phyloP scores from a whole-genome alignment of 2,113 vertebrate species.

The Mastomys natalensis region DNA sequence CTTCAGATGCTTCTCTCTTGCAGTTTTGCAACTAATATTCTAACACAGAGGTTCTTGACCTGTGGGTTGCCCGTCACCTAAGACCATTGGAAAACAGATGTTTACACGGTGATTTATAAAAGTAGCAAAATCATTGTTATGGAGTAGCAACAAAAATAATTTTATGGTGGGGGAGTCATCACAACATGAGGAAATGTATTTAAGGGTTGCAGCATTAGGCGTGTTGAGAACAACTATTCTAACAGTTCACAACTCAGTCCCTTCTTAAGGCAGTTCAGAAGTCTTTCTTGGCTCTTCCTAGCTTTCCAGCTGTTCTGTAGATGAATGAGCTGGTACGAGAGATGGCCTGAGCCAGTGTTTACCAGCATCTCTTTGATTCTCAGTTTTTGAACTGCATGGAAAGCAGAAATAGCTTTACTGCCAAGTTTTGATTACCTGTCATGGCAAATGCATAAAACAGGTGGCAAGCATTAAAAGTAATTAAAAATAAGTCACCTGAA shows the following conservation, averaged over 20 bases:
- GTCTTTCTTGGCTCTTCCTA: background rate
- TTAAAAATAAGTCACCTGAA: background rate
- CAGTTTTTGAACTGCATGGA: background rate
- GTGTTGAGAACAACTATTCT: background rate
- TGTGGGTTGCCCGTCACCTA: background rate
- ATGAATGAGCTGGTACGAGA: background rate
- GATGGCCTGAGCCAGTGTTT: background rate
- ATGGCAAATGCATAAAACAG: background rate
- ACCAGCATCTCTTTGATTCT: background rate
- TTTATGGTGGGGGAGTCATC: background rate
- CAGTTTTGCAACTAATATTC: background rate
- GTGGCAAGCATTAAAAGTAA: background rate
- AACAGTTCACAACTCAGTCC: background rate
- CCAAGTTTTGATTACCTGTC: background rate
- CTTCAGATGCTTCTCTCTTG: accelerated
- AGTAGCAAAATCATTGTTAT: background rate
- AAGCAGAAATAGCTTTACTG: background rate
- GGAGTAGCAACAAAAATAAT: background rate
- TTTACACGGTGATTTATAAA: background rate
- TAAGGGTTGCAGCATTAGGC: background rate
- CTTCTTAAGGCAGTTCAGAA: background rate
- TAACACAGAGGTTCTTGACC: background rate
- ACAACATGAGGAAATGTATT: background rate
- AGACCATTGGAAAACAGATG: background rate
- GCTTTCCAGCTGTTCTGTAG: background rate